Conservation (phyloP, 2,113 vertebrate genomes). For the Oreochromis aureus region DNA sequence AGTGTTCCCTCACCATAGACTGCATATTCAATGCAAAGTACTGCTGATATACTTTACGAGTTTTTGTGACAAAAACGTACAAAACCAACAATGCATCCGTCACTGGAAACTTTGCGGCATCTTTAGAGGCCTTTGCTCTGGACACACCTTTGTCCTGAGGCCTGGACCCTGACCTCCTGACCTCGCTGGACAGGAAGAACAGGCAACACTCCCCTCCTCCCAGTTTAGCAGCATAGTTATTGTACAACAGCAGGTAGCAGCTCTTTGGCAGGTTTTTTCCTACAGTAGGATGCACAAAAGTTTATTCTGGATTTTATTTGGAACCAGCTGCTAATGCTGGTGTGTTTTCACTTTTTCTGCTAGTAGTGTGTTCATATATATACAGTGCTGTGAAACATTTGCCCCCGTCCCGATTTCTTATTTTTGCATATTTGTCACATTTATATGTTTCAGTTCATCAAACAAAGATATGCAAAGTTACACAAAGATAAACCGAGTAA, state of each 20-base stretch:
- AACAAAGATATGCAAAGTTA: fast-evolving
- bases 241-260: background rate
- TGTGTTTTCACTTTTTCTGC: background rate
- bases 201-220: background rate
- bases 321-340: background rate
- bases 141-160: background rate
- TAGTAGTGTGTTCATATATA: background rate
- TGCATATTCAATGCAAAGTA: background rate
- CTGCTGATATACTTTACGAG: background rate
- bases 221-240: background rate
- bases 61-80: background rate
- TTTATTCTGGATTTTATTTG: background rate
- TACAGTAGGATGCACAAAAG: background rate
- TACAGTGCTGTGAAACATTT: background rate
- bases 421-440: background rate
- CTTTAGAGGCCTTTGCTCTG: background rate
- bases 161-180: background rate
- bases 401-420: fast-evolving
- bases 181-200: background rate
- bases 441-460: background rate
- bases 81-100: background rate
- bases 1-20: background rate
- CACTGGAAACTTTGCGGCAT: background rate
- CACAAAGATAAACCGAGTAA: background rate
- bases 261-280: background rate